Percentiles rank a stretch among this genome's conserved stretches.
phyloP scores from a whole-genome alignment of 2,888 invertebrate genomes.

The Caenorhabditis zanzibari region DNA sequence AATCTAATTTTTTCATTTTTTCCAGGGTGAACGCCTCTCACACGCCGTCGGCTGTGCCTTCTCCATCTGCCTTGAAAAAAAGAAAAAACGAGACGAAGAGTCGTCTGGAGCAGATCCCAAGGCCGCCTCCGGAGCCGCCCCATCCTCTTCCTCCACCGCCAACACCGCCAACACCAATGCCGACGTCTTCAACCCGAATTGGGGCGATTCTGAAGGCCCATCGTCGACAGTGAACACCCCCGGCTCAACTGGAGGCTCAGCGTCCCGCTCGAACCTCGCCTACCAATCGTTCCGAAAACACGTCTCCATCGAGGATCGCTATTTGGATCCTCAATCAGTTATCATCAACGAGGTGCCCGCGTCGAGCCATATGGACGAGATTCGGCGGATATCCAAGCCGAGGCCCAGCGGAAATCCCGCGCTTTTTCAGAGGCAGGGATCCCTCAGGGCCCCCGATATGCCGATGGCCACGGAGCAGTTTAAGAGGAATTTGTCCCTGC shows the following conservation, averaged over 20 bases:
- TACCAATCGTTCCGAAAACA: constrained; percentile 80
- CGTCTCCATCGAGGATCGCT: constrained; percentile 79
- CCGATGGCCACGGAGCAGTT: constrained; percentile 70
- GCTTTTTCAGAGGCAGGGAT: constrained; percentile 91
- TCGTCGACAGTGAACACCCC: not conserved
- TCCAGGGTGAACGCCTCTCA: constrained; percentile 94
- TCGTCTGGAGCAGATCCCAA: constrained; percentile 6
- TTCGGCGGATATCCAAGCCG: constrained; percentile 88
- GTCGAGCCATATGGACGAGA: constrained; percentile 36
- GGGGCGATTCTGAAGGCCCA: constrained; percentile 63
- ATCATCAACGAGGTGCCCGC: constrained; percentile 72
- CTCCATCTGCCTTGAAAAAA: constrained; percentile 97
- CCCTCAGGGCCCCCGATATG: constrained; percentile 75
- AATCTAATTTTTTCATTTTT: not conserved
- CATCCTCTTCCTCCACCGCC: not conserved
- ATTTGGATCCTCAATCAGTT: constrained; percentile 81
- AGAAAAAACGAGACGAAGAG: constrained; percentile 84
- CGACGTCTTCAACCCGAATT: constrained; percentile 69
- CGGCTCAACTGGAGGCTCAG: not conserved
- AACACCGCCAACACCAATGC: not conserved
- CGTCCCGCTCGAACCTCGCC: constrained; percentile 72
- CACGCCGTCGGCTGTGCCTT: constrained; percentile 99
- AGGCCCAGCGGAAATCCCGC: constrained; percentile 96
- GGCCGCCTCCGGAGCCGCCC: not conserved
- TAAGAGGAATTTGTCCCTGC: constrained; percentile 84